Conservation (phyloP, 2,888 invertebrate genomes). For the Gasteruption jaculator region DNA sequence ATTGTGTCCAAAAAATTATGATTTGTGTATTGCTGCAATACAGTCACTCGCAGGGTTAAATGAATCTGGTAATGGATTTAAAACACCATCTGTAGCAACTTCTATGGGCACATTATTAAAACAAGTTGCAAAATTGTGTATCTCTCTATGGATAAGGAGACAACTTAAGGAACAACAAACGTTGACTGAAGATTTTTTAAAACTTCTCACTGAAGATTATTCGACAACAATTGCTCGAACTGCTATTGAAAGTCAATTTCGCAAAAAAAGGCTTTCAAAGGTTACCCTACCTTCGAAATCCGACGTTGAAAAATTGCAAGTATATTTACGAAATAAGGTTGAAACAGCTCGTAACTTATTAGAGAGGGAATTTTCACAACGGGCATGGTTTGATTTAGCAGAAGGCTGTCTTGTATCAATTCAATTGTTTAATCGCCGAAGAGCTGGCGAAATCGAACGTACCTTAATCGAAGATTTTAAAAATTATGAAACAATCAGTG, state of each 20-base stretch:
- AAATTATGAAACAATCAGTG: constrained; percentile 11
- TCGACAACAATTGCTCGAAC: constrained; percentile 10
- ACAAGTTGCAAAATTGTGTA: constrained; percentile 16
- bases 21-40: constrained; percentile 14
- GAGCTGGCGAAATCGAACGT: constrained; percentile 25
- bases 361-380: constrained; percentile 9
- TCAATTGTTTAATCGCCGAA: constrained; percentile 25
- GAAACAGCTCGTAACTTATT: constrained; percentile 5
- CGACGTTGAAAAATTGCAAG: constrained; percentile 17
- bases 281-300: constrained; percentile 15
- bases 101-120: constrained; percentile 19
- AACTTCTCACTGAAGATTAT: constrained; percentile 19
- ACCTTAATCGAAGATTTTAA: constrained; percentile 17
- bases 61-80: constrained; percentile 11
- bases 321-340: constrained; percentile 9
- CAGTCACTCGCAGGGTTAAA: constrained; percentile 17
- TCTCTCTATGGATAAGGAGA: constrained; percentile 17
- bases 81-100: constrained; percentile 18
- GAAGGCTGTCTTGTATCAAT: constrained; percentile 10
- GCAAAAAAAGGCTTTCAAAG: too few relatives aligned
- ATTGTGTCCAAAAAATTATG: constrained; percentile 18
- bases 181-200: constrained; percentile 19
- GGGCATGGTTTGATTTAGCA: constrained; percentile 13
- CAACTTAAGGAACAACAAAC: constrained; percentile 16
- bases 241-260: constrained; percentile 18